A percentile compares a stretch with the other conserved stretches of the same genome.
These are phyloP conservation scores for Heptranchias perlo DNA, from an alignment of 2,113 vertebrate species.

Conservation along the genomic window DNA sequence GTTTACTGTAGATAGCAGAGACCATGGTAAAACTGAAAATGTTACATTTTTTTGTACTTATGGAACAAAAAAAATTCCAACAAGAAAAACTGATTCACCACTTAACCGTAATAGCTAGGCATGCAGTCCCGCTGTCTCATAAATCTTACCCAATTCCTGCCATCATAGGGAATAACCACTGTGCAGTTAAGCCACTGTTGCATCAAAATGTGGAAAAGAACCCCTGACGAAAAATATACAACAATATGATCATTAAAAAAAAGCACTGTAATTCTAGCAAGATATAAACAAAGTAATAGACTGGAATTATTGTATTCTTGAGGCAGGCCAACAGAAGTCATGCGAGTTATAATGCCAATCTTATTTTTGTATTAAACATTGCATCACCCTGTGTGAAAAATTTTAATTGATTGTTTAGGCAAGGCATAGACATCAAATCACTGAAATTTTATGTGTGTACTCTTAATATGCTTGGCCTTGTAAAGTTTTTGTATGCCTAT, in stretches of 20 bases:
- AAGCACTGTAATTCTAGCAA: neutral
- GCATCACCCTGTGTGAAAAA: neutral
- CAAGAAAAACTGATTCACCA: neutral
- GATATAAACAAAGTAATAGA: neutral
- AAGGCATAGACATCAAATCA: neutral
- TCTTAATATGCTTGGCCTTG: neutral
- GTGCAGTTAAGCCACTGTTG: neutral
- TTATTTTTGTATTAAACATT: neutral
- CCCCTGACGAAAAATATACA: neutral
- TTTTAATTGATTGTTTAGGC: neutral
- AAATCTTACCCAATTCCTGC: neutral
- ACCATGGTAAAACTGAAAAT: neutral
- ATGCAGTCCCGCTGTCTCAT: too few species aligned
- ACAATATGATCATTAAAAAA: neutral
- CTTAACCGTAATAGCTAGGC: neutral
- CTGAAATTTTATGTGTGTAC: neutral
- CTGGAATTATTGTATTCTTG: neutral
- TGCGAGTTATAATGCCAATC: neutral
- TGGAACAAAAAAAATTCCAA: neutral
- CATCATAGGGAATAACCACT: neutral
- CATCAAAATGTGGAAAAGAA: too few species aligned
- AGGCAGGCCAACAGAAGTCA: neutral
- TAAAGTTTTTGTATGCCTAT: neutral
- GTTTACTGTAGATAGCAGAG: neutral
- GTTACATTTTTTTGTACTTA: neutral